These are phyloP conservation scores for Dorcus hopei DNA, from an alignment of 2,888 invertebrate species.

Conservation along the genomic window DNA sequence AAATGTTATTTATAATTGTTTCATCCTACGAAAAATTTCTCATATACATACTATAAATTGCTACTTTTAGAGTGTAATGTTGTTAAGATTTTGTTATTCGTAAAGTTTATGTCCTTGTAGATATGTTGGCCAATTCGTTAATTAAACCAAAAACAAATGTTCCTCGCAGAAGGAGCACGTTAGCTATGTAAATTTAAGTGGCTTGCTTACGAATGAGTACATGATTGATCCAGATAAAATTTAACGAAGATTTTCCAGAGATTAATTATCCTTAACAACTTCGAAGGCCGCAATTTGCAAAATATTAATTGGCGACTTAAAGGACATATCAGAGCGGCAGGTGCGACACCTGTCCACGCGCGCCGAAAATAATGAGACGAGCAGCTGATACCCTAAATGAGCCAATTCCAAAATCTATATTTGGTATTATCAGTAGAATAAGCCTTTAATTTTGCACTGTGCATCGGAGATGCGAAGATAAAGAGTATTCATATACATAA, in stretches of 20 bases:
- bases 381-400: conserved; percentile 27
- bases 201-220: neutral
- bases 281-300: neutral
- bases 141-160: too few species aligned
- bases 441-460: conserved; percentile 4
- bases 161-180: too few species aligned
- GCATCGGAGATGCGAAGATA: conserved; percentile 5
- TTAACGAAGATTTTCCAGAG: neutral
- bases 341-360: conserved; percentile 25
- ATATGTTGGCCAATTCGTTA: too few species aligned
- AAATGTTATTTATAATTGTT: too few species aligned
- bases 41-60: too few species aligned
- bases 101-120: too few species aligned
- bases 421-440: conserved; percentile 11
- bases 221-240: neutral
- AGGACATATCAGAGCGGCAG: conserved; percentile 28
- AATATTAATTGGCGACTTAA: conserved; percentile 28
- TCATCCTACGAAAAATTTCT: too few species aligned
- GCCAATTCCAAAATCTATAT: conserved; percentile 14
- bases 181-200: too few species aligned
- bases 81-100: too few species aligned
- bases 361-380: conserved; percentile 30
- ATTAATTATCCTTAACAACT: conserved; percentile 15
- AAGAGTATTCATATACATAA: neutral
- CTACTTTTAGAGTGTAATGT: too few species aligned